A percentile compares a stretch with the other conserved stretches of the same genome.
Conservation (phyloP, 2,113 vertebrate species). For the crab-eating macaque (Macaca fascicularis) region DNA sequence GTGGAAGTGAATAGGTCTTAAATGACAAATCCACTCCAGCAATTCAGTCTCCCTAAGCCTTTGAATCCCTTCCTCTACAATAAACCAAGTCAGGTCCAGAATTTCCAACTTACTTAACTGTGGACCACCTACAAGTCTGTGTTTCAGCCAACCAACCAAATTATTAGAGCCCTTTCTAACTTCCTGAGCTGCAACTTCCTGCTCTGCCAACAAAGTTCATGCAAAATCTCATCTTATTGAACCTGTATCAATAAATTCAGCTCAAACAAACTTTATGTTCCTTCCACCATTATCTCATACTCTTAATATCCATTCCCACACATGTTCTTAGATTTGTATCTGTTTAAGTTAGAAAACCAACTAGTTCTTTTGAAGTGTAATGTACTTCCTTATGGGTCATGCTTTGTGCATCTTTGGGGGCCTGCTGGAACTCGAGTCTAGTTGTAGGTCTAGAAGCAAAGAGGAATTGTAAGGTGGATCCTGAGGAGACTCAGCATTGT, state of each 20-base stretch:
- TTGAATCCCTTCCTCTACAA: not conserved
- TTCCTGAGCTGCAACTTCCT: not conserved
- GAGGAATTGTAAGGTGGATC: not conserved
- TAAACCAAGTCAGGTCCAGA: not conserved
- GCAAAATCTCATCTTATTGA: not conserved
- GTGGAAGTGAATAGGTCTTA: not conserved
- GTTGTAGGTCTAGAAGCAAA: not conserved
- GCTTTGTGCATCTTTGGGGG: not conserved
- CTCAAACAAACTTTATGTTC: not conserved
- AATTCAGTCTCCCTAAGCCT: not conserved
- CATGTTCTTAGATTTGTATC: not conserved
- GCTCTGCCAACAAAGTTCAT: not conserved
- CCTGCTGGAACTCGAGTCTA: not conserved
- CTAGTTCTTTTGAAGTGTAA: not conserved
- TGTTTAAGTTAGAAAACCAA: not conserved
- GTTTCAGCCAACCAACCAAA: not conserved
- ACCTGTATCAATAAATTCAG: not conserved
- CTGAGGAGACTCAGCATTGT: not conserved
- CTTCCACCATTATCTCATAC: not conserved
- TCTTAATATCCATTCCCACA: not conserved
- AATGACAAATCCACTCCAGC: not conserved
- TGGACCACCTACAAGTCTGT: not conserved
- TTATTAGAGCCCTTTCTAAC: not conserved
- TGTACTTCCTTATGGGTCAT: not conserved
- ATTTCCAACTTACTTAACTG: not conserved